Conservation (phyloP, 92 coral and sea anemone genomes). For the Palythoa grandis region DNA sequence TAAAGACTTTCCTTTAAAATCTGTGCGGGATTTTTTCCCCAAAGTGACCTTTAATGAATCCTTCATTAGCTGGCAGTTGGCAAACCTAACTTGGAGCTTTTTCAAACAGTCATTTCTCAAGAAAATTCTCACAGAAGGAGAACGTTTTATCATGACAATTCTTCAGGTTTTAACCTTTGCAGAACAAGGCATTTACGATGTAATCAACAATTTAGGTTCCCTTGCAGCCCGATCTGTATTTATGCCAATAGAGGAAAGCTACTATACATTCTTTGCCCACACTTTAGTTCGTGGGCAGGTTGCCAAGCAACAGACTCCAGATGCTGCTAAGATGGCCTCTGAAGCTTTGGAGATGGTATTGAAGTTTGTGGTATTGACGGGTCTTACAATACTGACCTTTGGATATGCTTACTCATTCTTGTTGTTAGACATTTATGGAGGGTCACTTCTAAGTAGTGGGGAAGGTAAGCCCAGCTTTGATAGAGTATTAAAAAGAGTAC, state of each 20-base stretch:
- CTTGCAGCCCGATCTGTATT: constrained; percentile 94
- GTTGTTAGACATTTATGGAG: constrained; percentile 96
- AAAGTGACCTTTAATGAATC: constrained; percentile 46
- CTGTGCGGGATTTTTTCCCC: constrained; percentile 81
- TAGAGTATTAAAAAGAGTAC: too few species aligned
- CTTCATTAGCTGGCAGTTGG: constrained; percentile 72
- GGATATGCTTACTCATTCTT: constrained; percentile 93
- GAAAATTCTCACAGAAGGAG: constrained; percentile 97
- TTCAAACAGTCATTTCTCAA: constrained; percentile 96
- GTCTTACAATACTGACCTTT: constrained; percentile 88
- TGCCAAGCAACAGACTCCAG: constrained; percentile 75
- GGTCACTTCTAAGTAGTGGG: constrained; percentile 87
- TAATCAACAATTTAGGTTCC: constrained; percentile 95
- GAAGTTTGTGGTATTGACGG: constrained; percentile 87
- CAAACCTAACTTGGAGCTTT: constrained; percentile 94
- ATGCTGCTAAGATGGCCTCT: constrained; percentile 79
- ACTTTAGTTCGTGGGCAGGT: constrained; percentile 76
- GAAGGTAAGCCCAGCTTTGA: constrained; percentile 69
- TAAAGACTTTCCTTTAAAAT: constrained; percentile 79
- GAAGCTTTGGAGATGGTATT: constrained; percentile 89
- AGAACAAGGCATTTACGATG: constrained; percentile 96
- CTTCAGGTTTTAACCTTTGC: constrained; percentile 93
- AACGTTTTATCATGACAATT: constrained; percentile 95
- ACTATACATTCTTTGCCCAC: constrained; percentile 93
- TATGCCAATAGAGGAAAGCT: constrained; percentile 98